Evolutionary conservation across 2,888 invertebrate genomes (phyloP), one percentile per base, ranked within the genome.

Genomic region (Caenorhabditis virilis): DNA sequence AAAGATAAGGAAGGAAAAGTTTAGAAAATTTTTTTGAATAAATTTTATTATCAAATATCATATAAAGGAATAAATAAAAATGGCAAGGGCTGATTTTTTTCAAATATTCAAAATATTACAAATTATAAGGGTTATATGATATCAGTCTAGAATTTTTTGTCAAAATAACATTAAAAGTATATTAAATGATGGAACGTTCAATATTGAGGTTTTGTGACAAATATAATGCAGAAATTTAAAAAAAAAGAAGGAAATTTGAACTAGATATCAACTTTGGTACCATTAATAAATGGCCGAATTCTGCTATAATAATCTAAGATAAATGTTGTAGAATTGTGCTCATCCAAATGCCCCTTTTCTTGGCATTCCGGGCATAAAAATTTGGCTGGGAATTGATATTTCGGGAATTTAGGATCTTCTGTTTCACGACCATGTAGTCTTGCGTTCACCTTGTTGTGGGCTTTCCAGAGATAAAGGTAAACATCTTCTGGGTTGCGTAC

Each of bases 401-500:
- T 97, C 0, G 91, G 92, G 85, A 90, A 89, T 56, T 88, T 85
- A 0, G 95, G 93, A 86, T 97, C 97, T 18, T 79, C 58, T 4
- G 77, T 77, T 30, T 76, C 76, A 83, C 94, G 92, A 0, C 92
- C 91, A 25, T 91, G 88, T 30, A 98, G 86, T 73, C 95, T 88
- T 65, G 89, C 86, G 84, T 98, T 98, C 0, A 93, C 95, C 84
- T 89, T 82, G 84, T 95, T 95, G 84, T 95, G 95, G 0, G 92
- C 91, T 77, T 88, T 88, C 95, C 95, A 97, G 5, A 82, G 61
- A 61, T 82, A 82, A 48, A 82, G 30, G 51, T 72, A 80, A 1
- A 76, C 74, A 61, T 82, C 82, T 60, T 81, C 79, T 7, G 73
- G 65, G 20, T 61, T 59, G 4, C 60, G 62, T 5, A 82, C 79